Conservation (phyloP, 2,888 invertebrate species). For the Platycheirus albimanus region DNA sequence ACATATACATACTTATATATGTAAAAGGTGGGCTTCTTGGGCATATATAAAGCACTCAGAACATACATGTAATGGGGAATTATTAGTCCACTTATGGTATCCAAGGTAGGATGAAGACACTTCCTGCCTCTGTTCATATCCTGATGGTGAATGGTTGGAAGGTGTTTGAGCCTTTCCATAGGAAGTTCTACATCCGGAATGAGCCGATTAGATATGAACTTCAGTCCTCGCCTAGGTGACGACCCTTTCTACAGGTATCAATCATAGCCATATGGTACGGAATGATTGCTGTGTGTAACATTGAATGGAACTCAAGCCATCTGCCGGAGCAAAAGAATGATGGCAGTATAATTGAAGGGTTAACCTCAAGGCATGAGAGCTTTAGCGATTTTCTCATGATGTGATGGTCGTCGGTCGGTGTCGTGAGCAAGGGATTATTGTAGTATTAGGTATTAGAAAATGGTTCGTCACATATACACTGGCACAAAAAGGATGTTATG, state of each 20-base stretch:
- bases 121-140: too few species aligned
- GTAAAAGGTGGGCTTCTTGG: slow-evolving; percentile 11
- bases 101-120: slow-evolving; percentile 16
- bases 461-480: neutral
- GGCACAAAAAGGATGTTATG: too few species aligned
- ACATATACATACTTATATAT: too few species aligned
- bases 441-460: slow-evolving; percentile 1
- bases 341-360: slow-evolving; percentile 66
- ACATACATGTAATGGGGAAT: slow-evolving; percentile 55
- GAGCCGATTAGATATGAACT: slow-evolving; percentile 62
- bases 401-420: too few species aligned
- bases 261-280: slow-evolving; percentile 35
- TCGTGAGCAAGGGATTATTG: slow-evolving; percentile 2
- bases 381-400: slow-evolving; percentile 28
- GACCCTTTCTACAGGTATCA: slow-evolving; percentile 14
- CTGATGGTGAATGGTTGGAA: neutral
- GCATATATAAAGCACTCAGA: slow-evolving; percentile 29
- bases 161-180: slow-evolving; percentile 13
- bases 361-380: slow-evolving; percentile 54
- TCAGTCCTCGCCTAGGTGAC: slow-evolving; percentile 5
- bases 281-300: slow-evolving; percentile 43
- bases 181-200: slow-evolving; percentile 32
- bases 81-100: slow-evolving; percentile 64
- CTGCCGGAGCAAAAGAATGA: slow-evolving; percentile 49
- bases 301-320: slow-evolving; percentile 58